Percentiles rank a stretch among this genome's conserved stretches.
Conservation (phyloP, 2,797 vertebrate genomes). For the Adelosebastes latens region DNA sequence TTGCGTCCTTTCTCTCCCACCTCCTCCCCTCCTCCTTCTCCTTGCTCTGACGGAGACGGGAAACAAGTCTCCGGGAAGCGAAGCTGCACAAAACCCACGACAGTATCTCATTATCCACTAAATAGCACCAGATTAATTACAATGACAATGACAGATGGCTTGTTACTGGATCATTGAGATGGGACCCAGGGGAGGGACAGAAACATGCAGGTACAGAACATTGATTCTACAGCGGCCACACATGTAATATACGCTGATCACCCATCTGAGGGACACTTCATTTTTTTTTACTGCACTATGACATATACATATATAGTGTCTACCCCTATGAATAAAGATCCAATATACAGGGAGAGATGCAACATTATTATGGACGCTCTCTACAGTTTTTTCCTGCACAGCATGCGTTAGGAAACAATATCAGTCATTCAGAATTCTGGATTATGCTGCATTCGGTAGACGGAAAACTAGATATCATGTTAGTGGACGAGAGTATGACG, state of each 20-base stretch:
- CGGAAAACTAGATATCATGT: too few relatives aligned
- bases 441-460: background rate
- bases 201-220: constrained; percentile 65
- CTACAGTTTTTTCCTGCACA: too few relatives aligned
- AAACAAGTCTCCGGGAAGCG: constrained; percentile 68
- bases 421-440: background rate
- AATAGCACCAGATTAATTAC: constrained; percentile 86
- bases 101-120: constrained; percentile 85
- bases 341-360: background rate
- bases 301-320: background rate
- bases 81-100: constrained; percentile 71
- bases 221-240: constrained; percentile 30
- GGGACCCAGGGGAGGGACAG: constrained; percentile 54
- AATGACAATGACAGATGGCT: constrained; percentile 86
- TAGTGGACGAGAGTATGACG: too few relatives aligned
- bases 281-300: background rate
- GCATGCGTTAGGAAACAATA: background rate
- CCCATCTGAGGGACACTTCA: background rate
- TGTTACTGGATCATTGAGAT: constrained; percentile 78
- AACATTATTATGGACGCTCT: background rate
- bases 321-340: background rate
- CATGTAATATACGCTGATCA: constrained; percentile 10
- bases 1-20: constrained; percentile 13
- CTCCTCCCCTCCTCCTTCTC: constrained; percentile 15
- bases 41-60: constrained; percentile 41